Percentiles rank a stretch among this genome's conserved stretches.
Conservation (phyloP, 2,797 vertebrate genomes). For the Onychomys torridus region DNA sequence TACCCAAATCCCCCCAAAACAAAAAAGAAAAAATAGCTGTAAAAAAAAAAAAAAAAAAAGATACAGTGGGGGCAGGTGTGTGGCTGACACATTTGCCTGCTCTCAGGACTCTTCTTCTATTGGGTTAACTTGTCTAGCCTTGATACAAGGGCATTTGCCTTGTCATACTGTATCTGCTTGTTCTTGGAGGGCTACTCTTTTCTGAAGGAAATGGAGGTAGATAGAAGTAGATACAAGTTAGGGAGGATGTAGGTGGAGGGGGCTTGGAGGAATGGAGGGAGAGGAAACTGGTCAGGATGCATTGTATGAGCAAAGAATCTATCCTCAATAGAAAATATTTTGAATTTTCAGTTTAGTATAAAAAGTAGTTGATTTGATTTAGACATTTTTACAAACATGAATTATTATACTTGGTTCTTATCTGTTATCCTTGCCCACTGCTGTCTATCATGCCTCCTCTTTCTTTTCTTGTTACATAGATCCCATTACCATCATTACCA, state of each 20-base stretch:
- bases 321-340: neutral
- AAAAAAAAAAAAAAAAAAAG: no score
- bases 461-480: neutral
- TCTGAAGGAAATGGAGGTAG: neutral
- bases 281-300: neutral
- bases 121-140: neutral
- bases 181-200: neutral
- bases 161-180: neutral
- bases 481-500: neutral
- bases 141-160: no score
- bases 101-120: neutral
- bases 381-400: neutral
- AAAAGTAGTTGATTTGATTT: neutral
- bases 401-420: neutral
- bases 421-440: neutral
- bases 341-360: neutral
- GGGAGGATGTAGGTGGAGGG: accelerated
- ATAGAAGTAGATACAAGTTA: accelerated
- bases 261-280: no score
- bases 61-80: neutral
- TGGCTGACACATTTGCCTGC: no score
- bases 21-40: neutral
- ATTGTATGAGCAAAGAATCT: neutral
- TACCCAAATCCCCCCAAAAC: neutral
- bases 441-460: neutral